Conservation (phyloP, 2,113 vertebrate species). For the Montifringilla adamsi region DNA sequence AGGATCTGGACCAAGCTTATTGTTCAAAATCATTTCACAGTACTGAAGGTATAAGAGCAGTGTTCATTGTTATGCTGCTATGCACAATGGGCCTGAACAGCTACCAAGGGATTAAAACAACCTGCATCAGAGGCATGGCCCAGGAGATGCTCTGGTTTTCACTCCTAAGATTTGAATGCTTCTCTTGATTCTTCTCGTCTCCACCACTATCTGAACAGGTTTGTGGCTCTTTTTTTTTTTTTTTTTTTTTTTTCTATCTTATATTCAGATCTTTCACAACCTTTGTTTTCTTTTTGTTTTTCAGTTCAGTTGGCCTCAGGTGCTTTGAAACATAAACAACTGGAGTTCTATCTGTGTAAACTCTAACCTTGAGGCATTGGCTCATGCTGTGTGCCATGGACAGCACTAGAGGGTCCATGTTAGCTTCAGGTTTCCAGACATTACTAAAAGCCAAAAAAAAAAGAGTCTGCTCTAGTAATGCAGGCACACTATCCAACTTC, state of each 20-base stretch:
- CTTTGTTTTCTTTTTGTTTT: background rate
- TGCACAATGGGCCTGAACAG: background rate
- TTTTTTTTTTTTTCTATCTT: background rate
- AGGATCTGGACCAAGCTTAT: background rate
- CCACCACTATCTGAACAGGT: background rate
- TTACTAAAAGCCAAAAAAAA: background rate
- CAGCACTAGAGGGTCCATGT: background rate
- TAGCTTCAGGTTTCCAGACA: background rate
- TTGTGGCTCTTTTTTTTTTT: background rate
- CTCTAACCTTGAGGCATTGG: background rate
- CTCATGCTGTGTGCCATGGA: background rate
- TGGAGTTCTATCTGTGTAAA: background rate
- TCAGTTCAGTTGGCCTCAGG: background rate
- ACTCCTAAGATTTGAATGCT: background rate
- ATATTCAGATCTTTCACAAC: background rate
- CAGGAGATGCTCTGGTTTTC: background rate
- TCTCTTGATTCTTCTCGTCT: background rate
- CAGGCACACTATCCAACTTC: background rate
- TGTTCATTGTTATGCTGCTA: background rate
- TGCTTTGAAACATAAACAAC: background rate
- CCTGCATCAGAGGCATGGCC: background rate
- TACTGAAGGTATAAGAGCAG: background rate
- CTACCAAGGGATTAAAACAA: background rate
- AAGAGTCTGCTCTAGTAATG: background rate
- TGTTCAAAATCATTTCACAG: background rate